phyloP scores from a whole-genome alignment of 2,888 invertebrate genomes.

The Apoda limacodes region DNA sequence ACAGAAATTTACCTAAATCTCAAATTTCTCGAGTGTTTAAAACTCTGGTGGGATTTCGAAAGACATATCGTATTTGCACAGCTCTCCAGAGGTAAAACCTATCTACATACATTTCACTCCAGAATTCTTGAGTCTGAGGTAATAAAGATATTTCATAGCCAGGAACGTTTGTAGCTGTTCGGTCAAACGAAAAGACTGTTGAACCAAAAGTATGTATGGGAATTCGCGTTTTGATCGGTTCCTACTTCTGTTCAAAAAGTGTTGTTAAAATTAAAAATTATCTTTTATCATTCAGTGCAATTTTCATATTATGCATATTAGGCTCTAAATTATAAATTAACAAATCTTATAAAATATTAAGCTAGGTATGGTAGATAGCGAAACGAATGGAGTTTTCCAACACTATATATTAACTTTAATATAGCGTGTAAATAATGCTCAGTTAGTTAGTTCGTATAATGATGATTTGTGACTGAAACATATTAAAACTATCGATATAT shows the following conservation, averaged over 20 bases:
- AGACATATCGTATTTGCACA: no score
- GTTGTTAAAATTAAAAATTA: constrained; percentile 42
- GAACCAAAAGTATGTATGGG: no score
- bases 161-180: no score
- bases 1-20: no score
- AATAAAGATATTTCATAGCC: not conserved
- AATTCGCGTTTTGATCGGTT: constrained; percentile 1
- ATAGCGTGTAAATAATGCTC: constrained; percentile 44
- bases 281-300: constrained; percentile 33
- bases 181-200: no score
- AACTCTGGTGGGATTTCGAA: no score
- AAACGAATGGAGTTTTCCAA: constrained; percentile 27
- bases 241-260: constrained; percentile 12
- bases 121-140: constrained; percentile 2
- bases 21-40: no score
- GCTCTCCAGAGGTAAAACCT: constrained; percentile 4
- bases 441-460: constrained; percentile 12
- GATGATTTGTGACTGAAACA: not conserved
- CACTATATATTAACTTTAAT: constrained; percentile 21
- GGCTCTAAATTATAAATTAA: constrained; percentile 29
- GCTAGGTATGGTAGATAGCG: constrained; percentile 13
- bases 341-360: constrained; percentile 11
- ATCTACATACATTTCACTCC: constrained; percentile 3
- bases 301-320: constrained; percentile 32
- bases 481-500: constrained; percentile 20